Percentiles rank a stretch among this genome's conserved stretches.
Conservation (phyloP, 2,113 vertebrate species). For the Gadus macrocephalus region DNA sequence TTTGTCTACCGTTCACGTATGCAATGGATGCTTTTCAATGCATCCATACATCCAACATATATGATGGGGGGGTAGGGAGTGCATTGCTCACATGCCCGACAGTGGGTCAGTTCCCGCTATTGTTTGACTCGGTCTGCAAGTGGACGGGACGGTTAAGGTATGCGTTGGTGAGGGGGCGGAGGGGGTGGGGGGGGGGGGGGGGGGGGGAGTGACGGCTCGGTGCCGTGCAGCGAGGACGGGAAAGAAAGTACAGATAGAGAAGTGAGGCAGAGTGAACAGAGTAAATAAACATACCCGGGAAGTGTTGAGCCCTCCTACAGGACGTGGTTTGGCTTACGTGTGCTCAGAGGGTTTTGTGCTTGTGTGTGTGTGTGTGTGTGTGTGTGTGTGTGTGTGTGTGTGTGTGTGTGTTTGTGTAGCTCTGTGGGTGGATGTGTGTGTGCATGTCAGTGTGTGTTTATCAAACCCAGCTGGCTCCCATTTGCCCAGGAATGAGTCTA, state of each 20-base stretch:
- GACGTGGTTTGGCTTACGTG: conserved; percentile 62
- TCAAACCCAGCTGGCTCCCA: conserved; percentile 77
- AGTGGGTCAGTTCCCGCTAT: too few relatives aligned
- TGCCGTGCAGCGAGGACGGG: conserved; percentile 48
- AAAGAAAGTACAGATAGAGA: conserved; percentile 62
- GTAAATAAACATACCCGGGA: conserved; percentile 73
- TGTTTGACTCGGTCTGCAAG: too few relatives aligned
- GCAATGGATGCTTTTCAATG: too few relatives aligned
- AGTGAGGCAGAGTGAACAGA: conserved; percentile 53
- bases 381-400: conserved; percentile 41
- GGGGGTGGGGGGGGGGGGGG: neutral
- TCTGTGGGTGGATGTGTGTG: conserved; percentile 26
- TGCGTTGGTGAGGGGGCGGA: conserved; percentile 31
- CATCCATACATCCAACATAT: neutral
- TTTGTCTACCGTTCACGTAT: neutral
- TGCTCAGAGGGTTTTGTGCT: conserved; percentile 40
- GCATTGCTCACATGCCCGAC: too few relatives aligned
- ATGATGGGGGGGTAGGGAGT: too few relatives aligned
- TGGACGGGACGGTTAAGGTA: conserved; percentile 23
- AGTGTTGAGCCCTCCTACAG: conserved; percentile 65
- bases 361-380: conserved; percentile 40
- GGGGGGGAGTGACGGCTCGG: neutral
- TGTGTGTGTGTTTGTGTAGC: conserved; percentile 13
- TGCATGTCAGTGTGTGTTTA: conserved; percentile 58
- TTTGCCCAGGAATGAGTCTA: conserved; percentile 74